Evolutionary conservation across 2,888 invertebrate genomes (phyloP).

Genomic region (Acleris literana): DNA sequence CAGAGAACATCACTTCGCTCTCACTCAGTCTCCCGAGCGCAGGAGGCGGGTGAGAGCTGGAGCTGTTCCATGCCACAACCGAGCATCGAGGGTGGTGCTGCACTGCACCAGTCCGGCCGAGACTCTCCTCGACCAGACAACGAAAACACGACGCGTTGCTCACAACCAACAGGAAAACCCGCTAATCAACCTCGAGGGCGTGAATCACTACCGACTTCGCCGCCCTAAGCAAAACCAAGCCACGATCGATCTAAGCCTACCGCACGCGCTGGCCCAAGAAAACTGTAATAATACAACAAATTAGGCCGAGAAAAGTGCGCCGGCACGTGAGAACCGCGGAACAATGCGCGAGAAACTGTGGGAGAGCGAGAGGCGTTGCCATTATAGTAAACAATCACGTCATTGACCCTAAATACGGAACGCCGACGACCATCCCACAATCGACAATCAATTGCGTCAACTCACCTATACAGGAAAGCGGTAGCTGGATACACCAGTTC

Average conservation of each 20-base stretch:
- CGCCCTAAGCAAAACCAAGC: slow-evolving; percentile 44
- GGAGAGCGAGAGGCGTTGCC: slow-evolving; percentile 82
- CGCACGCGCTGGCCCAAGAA: slow-evolving; percentile 40
- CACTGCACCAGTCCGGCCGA: slow-evolving; percentile 6
- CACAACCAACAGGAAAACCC: slow-evolving; percentile 46
- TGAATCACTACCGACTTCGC: slow-evolving; percentile 55
- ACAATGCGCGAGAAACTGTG: slow-evolving; percentile 81
- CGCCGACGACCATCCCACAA: slow-evolving; percentile 33
- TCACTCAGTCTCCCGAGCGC: slow-evolving; percentile 53
- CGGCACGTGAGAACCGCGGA: slow-evolving; percentile 73
- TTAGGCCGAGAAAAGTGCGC: slow-evolving; percentile 59
- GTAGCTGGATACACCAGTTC: slow-evolving; percentile 40
- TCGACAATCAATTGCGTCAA: slow-evolving; percentile 35
- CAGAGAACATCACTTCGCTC: slow-evolving; percentile 70
- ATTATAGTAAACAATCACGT: slow-evolving; percentile 83
- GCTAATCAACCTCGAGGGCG: slow-evolving; percentile 54
- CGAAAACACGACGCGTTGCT: slow-evolving; percentile 39
- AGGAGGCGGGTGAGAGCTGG: slow-evolving; percentile 52
- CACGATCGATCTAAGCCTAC: slow-evolving; percentile 54
- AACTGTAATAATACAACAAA: slow-evolving; percentile 45
- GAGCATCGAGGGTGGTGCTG: background rate
- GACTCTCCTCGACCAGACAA: slow-evolving; percentile 31
- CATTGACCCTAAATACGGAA: slow-evolving; percentile 68
- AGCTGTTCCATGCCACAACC: slow-evolving; percentile 50
- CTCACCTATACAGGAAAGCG: slow-evolving; percentile 54